These are phyloP conservation scores for Drosophila tristis DNA, from an alignment of 1,140 invertebrate species.

Conservation along the genomic window DNA sequence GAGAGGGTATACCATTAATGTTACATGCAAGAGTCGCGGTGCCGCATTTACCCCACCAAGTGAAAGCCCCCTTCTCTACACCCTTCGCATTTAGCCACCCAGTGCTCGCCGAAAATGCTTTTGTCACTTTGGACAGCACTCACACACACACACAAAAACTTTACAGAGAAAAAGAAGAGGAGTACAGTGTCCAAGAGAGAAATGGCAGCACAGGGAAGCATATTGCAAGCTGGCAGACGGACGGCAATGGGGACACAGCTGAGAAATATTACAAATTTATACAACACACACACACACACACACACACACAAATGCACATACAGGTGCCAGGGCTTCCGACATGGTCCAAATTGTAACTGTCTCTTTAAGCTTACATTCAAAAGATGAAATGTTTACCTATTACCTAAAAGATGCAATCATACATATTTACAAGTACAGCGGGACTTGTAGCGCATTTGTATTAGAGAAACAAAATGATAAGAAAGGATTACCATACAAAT, in stretches of 20 bases:
- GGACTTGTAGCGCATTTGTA: too few species aligned
- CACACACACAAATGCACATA: constrained; percentile 23
- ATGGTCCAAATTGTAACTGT: too few species aligned
- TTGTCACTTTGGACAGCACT: constrained; percentile 61
- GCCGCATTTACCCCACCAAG: constrained; percentile 9
- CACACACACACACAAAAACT: constrained; percentile 3
- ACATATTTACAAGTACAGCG: too few species aligned
- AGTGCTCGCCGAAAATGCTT: constrained; percentile 50
- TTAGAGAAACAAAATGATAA: constrained; percentile 7
- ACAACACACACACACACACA: constrained; percentile 41
- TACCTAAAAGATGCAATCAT: background rate
- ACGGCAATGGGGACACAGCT: constrained; percentile 44
- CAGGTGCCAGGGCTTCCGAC: constrained; percentile 38
- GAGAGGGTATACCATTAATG: constrained; percentile 2
- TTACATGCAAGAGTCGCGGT: constrained; percentile 41
- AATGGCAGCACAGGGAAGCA: background rate
- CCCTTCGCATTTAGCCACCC: constrained; percentile 15
- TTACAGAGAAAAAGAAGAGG: constrained; percentile 12
- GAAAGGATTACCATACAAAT: background rate
- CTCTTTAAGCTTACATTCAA: constrained; percentile 25
- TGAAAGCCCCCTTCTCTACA: constrained; percentile 17
- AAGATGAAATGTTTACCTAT: constrained; percentile 6
- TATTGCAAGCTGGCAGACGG: too few species aligned
- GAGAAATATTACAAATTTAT: constrained; percentile 70
- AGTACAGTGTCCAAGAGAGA: background rate